Percentiles rank a stretch among this genome's conserved stretches.
Conservation (phyloP, 2,113 vertebrate genomes). For the Ariopsis seemanni region DNA sequence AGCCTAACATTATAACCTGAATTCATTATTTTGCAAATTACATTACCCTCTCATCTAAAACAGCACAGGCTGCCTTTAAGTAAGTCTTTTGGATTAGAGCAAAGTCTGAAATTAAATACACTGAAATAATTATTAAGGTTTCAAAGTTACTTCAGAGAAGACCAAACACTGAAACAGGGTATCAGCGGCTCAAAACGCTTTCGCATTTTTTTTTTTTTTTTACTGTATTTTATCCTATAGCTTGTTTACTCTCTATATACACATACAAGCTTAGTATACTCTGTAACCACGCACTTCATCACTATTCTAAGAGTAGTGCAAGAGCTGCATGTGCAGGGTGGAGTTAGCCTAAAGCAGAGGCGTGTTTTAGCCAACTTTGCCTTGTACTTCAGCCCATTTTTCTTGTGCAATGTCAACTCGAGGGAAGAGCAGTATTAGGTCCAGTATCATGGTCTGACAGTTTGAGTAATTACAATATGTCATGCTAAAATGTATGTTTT, state of each 20-base stretch:
- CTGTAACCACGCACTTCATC: background rate
- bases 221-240: background rate
- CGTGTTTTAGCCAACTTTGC: background rate
- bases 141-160: background rate
- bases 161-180: background rate
- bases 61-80: background rate
- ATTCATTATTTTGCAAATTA: slow-evolving; percentile 9
- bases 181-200: background rate
- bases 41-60: slow-evolving; percentile 15
- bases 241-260: background rate
- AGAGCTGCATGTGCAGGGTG: background rate
- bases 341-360: background rate
- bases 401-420: background rate
- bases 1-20: background rate
- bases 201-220: background rate
- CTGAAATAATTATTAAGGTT: background rate
- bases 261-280: background rate
- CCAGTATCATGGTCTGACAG: background rate
- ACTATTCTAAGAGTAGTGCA: background rate
- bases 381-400: background rate
- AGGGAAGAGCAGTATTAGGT: background rate
- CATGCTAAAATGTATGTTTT: background rate
- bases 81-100: slow-evolving; percentile 7
- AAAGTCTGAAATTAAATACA: background rate
- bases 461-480: background rate